Percentiles rank a stretch among this genome's conserved stretches.
Evolutionary conservation across 2,113 vertebrate species (phyloP).

Genomic region (Tretioscincus oriximinensis): DNA sequence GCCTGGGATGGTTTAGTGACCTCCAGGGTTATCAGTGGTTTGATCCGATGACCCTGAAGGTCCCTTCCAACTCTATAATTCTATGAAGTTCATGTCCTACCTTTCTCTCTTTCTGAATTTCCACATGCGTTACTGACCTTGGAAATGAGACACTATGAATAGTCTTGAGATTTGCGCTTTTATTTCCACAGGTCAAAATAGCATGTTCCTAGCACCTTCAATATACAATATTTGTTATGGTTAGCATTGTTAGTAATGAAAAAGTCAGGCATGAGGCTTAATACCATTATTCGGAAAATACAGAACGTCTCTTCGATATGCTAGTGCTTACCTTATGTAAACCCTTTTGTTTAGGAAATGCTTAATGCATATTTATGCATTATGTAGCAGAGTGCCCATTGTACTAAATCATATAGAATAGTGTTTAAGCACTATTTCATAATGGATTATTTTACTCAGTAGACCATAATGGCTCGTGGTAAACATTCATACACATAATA

Average conservation of each 20-base stretch:
- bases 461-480: not conserved
- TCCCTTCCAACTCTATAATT: too few relatives aligned
- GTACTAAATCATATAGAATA: slow-evolving; percentile 40
- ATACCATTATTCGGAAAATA: slow-evolving; percentile 6
- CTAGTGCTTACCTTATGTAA: not conserved
- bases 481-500: slow-evolving; percentile 24
- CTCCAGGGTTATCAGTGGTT: too few relatives aligned
- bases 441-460: slow-evolving; percentile 45
- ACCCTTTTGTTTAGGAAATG: slow-evolving; percentile 41
- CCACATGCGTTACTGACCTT: not conserved
- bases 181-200: slow-evolving; percentile 21
- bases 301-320: slow-evolving; percentile 36
- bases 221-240: not conserved
- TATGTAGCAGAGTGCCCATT: slow-evolving; percentile 30
- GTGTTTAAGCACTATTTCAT: slow-evolving; percentile 16
- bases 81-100: too few relatives aligned
- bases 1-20: too few relatives aligned
- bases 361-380: slow-evolving; percentile 25
- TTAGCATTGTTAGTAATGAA: slow-evolving; percentile 11
- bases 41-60: too few relatives aligned
- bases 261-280: not conserved
- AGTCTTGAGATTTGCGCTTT: slow-evolving; percentile 26
- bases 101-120: not conserved
- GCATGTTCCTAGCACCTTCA: not conserved
- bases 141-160: slow-evolving; percentile 14